phyloP scores from a whole-genome alignment of 64 coral and sea anemone genomes.

The Actinia equina region DNA sequence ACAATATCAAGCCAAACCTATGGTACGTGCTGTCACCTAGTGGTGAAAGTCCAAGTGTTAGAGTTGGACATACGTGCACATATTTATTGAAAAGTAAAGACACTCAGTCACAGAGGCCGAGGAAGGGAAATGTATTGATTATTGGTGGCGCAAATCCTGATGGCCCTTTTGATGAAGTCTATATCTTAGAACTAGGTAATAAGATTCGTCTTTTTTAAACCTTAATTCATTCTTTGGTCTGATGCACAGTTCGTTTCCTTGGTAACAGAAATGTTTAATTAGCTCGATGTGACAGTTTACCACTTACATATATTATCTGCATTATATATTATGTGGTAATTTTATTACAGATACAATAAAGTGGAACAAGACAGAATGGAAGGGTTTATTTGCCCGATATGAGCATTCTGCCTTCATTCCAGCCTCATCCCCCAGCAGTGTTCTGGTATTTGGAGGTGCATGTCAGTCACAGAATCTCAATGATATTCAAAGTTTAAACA shows the following conservation, averaged over 20 bases:
- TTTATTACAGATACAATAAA: constrained; percentile 56
- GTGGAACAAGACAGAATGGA: constrained; percentile 71
- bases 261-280: background rate
- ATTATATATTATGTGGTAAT: background rate
- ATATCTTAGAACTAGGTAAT: constrained; percentile 71
- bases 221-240: background rate
- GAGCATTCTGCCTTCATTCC: constrained; percentile 90
- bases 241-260: background rate
- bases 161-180: constrained; percentile 86
- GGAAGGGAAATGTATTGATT: constrained; percentile 38
- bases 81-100: constrained; percentile 16
- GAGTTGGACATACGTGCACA: constrained; percentile 88
- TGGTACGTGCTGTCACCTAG: constrained; percentile 95
- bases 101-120: background rate
- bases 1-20: constrained; percentile 61
- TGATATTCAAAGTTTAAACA: constrained; percentile 76
- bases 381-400: constrained; percentile 75
- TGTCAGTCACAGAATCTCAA: constrained; percentile 81
- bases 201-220: background rate
- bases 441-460: constrained; percentile 95
- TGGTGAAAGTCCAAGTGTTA: constrained; percentile 74
- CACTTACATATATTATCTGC: no score
- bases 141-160: constrained; percentile 97
- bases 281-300: no score
- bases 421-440: constrained; percentile 27